Evolutionary conservation across 2,113 vertebrate species (phyloP).

Genomic region (cattle (Bos taurus)): ARS-UCD2.0 NC_037339.1:81450501-81451000

Average conservation of each 20-base stretch:
- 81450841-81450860: not conserved
- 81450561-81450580: not conserved
- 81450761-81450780: too few species aligned
- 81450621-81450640: not conserved
- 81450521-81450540: not conserved
- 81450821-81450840: not conserved
- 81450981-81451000: not conserved
- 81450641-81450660: not conserved
- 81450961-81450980: conserved; percentile 42
- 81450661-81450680: not conserved
- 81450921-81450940: not conserved
- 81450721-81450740: not conserved
- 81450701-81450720: not conserved
- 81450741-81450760: not conserved
- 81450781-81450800: not conserved
- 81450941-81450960: not conserved
- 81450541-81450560: not conserved
- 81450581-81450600: conserved; percentile 17
- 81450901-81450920: not conserved
- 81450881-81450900: conserved; percentile 5
- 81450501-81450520: not conserved
- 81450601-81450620: not conserved
- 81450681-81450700: not conserved
- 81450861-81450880: not conserved
- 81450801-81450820: not conserved